phyloP scores from a whole-genome alignment of 2,888 invertebrate genomes.

The Portevinia maculata region DNA sequence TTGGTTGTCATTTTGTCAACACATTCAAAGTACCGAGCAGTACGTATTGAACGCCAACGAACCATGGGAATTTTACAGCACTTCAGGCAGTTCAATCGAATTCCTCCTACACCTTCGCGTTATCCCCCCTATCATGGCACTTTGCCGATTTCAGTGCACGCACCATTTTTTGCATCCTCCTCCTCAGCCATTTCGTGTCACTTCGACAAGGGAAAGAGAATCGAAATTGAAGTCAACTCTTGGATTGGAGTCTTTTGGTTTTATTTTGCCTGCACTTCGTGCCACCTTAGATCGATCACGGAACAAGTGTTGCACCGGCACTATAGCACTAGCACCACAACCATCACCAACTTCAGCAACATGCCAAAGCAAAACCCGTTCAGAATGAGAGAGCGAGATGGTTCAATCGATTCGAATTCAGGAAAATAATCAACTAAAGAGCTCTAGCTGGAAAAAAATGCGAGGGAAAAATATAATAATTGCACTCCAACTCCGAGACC shows the following conservation, averaged over 20 bases:
- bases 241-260: conserved; percentile 8
- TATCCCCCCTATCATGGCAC: conserved; percentile 58
- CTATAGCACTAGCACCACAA: conserved; percentile 2
- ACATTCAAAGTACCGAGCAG: conserved; percentile 45
- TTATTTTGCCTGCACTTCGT: conserved; percentile 23
- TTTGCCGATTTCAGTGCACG: conserved; percentile 66
- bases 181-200: conserved; percentile 62
- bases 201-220: conserved; percentile 52
- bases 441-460: conserved; percentile 30
- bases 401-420: conserved; percentile 60
- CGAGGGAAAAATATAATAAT: conserved; percentile 44
- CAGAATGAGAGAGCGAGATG: conserved; percentile 46
- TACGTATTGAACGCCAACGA: conserved; percentile 48
- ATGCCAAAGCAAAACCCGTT: conserved; percentile 60
- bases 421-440: conserved; percentile 63
- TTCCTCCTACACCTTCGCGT: conserved; percentile 65
- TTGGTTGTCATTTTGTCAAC: conserved; percentile 80
- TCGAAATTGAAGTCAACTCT: conserved; percentile 72
- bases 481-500: conserved; percentile 50
- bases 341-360: conserved; percentile 10
- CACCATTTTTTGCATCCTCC: conserved; percentile 51
- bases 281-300: conserved; percentile 72
- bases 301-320: conserved; percentile 72
- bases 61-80: conserved; percentile 66
- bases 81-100: conserved; percentile 71